Evolutionary conservation across 37 sponge, comb jelly and placozoan species (phyloP).

Genomic region (Beroe forskalii): DNA sequence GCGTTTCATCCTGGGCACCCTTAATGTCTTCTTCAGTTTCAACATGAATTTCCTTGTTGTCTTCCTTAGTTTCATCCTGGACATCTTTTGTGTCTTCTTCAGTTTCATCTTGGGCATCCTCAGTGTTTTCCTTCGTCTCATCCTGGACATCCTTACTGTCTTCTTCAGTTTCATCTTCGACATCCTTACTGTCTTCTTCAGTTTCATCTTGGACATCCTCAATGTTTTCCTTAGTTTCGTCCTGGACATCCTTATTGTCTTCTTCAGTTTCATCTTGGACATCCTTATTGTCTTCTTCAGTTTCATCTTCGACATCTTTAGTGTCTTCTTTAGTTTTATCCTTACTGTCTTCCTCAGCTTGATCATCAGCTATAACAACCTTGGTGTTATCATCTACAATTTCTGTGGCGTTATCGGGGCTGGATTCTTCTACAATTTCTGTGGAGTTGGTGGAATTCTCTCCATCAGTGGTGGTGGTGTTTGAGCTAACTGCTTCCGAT

Average conservation of each 20-base stretch:
- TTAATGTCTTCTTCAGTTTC: constrained; percentile 2
- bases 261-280: background rate
- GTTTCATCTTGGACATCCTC: background rate
- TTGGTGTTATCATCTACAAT: no score
- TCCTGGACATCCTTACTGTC: no score
- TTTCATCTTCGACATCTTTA: background rate
- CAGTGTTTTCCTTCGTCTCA: background rate
- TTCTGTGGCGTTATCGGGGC: background rate
- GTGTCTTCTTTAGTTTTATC: background rate
- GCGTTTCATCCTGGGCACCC: background rate
- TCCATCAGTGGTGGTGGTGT: background rate
- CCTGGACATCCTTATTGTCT: background rate
- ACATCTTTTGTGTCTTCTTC: background rate
- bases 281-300: background rate
- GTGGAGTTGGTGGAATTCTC: no score
- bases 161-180: background rate
- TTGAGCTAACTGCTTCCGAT: background rate
- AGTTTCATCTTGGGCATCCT: background rate
- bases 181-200: background rate
- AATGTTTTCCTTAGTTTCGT: background rate
- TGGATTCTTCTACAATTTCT: background rate
- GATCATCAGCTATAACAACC: no score
- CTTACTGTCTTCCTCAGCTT: background rate
- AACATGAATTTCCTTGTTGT: no score
- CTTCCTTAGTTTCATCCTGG: background rate